A percentile compares a stretch with the other conserved stretches of the same genome.
Conservation (phyloP, 2,113 vertebrate species). For the Fregata magnificens region DNA sequence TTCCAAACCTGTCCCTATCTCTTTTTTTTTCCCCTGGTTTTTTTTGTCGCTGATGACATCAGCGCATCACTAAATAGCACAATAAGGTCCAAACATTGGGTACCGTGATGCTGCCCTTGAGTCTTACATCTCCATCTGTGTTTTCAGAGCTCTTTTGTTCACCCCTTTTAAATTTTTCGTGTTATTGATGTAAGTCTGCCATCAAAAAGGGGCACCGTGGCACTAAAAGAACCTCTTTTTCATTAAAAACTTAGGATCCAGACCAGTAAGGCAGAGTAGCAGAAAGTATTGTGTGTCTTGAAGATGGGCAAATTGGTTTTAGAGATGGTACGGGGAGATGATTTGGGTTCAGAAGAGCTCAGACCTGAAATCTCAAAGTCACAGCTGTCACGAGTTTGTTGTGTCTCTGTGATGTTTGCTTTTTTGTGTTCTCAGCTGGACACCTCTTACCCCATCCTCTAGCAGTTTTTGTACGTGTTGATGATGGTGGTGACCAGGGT, state of each 20-base stretch:
- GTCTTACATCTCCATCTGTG: not conserved
- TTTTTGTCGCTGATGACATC: not conserved
- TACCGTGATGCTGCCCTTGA: not conserved
- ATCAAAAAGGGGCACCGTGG: not conserved
- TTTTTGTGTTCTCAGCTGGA: not conserved
- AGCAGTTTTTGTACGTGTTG: not conserved
- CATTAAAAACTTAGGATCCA: not conserved
- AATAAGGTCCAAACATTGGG: not conserved
- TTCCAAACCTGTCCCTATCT: not conserved
- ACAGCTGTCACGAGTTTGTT: not conserved
- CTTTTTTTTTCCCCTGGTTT: not conserved
- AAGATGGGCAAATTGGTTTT: not conserved
- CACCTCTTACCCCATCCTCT: not conserved
- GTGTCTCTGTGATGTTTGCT: not conserved
- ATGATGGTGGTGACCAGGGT: not conserved
- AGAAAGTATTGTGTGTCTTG: not conserved
- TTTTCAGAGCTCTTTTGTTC: not conserved
- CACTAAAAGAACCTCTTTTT: not conserved
- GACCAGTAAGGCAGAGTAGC: not conserved
- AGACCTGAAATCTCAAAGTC: not conserved
- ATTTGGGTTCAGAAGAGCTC: not conserved
- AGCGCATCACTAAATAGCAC: not conserved
- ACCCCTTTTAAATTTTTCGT: not conserved
- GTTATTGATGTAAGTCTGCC: not conserved
- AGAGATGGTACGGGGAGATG: not conserved